phyloP scores from a whole-genome alignment of 2,113 vertebrate species.

The Regulus satrapa region DNA sequence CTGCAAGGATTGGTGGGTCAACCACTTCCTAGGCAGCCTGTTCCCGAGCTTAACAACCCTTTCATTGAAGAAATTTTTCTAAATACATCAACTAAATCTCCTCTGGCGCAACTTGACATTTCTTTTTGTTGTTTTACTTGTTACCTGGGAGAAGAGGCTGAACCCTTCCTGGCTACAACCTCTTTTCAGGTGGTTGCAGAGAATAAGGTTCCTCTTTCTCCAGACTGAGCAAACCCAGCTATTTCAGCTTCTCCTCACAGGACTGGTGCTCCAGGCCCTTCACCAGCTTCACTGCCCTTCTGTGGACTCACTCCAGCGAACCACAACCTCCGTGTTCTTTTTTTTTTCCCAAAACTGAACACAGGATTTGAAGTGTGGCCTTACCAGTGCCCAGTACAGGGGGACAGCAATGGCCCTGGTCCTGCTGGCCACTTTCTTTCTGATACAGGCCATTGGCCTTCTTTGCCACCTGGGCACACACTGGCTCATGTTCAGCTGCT shows the following conservation, averaged over 20 bases:
- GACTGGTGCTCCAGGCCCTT: background rate
- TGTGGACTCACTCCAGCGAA: fast-evolving
- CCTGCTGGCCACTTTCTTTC: background rate
- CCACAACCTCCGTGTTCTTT: background rate
- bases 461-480: background rate
- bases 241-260: background rate
- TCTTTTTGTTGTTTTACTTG: background rate
- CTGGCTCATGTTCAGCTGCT: background rate
- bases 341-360: background rate
- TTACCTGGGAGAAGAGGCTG: background rate
- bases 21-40: background rate
- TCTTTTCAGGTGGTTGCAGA: background rate
- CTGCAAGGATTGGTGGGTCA: background rate
- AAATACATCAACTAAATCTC: background rate
- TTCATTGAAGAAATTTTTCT: background rate
- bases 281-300: background rate
- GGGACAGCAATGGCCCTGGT: background rate
- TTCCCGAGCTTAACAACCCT: background rate
- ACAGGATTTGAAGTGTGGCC: background rate
- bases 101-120: fast-evolving
- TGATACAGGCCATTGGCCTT: background rate
- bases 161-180: background rate
- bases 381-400: background rate
- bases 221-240: background rate
- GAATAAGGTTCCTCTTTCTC: background rate